These are phyloP conservation scores for Hetaerina titia DNA, from an alignment of 2,888 invertebrate genomes.

Conservation along the genomic window DNA sequence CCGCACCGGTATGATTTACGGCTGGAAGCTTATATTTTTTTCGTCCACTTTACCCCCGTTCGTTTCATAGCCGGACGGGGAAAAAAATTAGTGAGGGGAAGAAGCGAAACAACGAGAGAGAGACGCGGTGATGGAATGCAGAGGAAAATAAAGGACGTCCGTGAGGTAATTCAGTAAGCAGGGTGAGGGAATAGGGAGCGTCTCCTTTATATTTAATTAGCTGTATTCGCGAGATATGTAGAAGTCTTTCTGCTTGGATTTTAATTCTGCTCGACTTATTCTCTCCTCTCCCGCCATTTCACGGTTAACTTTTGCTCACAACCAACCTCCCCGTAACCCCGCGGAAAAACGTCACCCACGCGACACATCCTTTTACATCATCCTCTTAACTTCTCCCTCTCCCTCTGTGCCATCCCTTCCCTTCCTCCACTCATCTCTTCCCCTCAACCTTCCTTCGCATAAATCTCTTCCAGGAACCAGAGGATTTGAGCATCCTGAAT, in stretches of 20 bases:
- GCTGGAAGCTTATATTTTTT: background rate
- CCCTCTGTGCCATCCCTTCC: no score
- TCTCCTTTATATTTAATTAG: background rate
- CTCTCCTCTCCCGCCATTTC: background rate
- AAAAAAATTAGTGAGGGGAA: no score
- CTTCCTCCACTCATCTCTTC: background rate
- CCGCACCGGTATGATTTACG: background rate
- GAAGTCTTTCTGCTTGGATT: background rate
- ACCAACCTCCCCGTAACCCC: background rate
- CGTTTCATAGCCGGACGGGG: background rate
- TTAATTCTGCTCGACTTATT: background rate
- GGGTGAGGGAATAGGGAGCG: background rate
- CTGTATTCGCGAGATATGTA: background rate
- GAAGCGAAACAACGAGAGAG: background rate
- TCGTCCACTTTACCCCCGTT: background rate
- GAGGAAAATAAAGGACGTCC: background rate
- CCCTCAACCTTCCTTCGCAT: background rate
- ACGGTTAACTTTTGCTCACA: background rate
- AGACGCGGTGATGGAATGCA: background rate
- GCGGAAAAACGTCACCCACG: background rate
- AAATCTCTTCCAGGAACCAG: background rate
- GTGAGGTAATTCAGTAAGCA: background rate
- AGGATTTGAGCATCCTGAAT: background rate
- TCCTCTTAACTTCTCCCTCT: background rate
- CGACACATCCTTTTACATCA: background rate